Conservation (phyloP, 2,113 vertebrate genomes). For the Chrysemys picta region DNA sequence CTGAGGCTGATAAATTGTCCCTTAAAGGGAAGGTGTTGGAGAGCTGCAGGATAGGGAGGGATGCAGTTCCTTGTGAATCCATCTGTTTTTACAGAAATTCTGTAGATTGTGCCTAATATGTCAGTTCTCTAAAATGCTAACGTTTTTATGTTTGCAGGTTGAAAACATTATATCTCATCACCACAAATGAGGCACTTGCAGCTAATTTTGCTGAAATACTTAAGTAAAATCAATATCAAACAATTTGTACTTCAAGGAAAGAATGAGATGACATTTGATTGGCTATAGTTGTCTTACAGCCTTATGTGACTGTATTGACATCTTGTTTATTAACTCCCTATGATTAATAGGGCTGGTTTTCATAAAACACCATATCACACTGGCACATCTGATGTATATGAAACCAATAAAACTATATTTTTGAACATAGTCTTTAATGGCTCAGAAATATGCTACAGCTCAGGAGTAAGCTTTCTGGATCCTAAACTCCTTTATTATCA, state of each 20-base stretch:
- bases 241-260: not conserved
- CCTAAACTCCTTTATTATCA: not conserved
- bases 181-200: not conserved
- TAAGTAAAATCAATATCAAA: conserved; percentile 2
- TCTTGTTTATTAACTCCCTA: conserved; percentile 2
- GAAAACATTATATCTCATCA: not conserved
- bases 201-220: not conserved
- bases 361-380: not conserved
- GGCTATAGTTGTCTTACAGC: not conserved
- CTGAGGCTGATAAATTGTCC: not conserved
- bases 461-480: not conserved
- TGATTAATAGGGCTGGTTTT: not conserved
- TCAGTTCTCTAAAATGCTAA: not conserved
- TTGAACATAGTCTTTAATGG: not conserved
- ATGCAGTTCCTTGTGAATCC: not conserved
- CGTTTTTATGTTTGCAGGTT: not conserved
- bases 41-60: not conserved
- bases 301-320: not conserved
- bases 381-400: not conserved
- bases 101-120: not conserved
- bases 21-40: not conserved
- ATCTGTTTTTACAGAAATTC: not conserved
- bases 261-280: not conserved
- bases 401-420: not conserved
- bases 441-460: not conserved